Conservation (phyloP, 2,888 invertebrate genomes). For the Rotaria socialis region DNA sequence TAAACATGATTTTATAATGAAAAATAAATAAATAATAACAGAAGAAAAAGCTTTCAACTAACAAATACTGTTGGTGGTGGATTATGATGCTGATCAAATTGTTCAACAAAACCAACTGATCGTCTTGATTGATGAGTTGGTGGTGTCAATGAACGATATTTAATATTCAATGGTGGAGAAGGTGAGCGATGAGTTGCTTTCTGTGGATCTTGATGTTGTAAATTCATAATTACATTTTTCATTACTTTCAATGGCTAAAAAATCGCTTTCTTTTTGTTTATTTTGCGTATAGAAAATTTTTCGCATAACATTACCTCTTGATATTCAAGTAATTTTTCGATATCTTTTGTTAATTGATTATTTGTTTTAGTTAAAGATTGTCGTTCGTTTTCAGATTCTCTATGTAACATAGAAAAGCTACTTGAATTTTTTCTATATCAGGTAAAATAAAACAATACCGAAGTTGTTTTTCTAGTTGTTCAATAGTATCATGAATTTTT, state of each 20-base stretch:
- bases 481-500: constrained; percentile 52
- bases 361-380: constrained; percentile 39
- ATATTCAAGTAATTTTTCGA: constrained; percentile 44
- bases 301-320: constrained; percentile 38
- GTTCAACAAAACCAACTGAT: constrained; percentile 2
- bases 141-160: constrained; percentile 1
- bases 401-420: not conserved
- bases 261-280: not conserved
- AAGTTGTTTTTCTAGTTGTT: constrained; percentile 52
- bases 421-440: not conserved
- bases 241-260: constrained; percentile 32
- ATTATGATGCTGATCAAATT: not conserved
- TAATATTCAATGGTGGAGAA: not conserved
- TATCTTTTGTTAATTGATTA: constrained; percentile 46
- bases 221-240: constrained; percentile 31
- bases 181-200: not conserved
- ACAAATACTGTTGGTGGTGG: constrained; percentile 28
- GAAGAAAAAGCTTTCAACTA: not conserved
- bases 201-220: not conserved
- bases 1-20: not conserved
- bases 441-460: constrained; percentile 48
- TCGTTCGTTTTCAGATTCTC: constrained; percentile 39
- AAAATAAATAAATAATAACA: not conserved
- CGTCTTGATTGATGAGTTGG: not conserved
- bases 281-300: not conserved